Evolutionary conservation across 2,888 invertebrate species (phyloP), one percentile per base, ranked within the genome.

Genomic region (Petrolisthes cinctipes): DNA sequence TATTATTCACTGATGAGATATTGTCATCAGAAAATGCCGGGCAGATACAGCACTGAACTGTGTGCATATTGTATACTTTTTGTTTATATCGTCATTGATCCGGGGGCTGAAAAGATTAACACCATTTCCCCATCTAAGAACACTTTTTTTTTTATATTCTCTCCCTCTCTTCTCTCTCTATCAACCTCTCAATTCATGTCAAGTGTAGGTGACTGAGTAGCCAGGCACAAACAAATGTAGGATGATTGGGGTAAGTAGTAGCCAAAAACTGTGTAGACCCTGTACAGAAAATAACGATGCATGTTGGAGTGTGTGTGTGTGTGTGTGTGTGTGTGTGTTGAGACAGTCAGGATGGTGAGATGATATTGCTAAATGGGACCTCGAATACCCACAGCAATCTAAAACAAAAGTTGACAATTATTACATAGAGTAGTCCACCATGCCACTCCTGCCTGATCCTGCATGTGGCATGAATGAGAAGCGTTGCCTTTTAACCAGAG

Each of bases 91-190:
- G 54, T 84, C 79, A 80, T 66, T 84, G 51, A 75, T 81, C 53
- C 73, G 66, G 88, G 88, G 88, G 85, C 81, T 84, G 73, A 81
- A 89, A 37, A 37, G 37, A 86, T 83, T 73, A 89, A 87, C 89
- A 89, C 89, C 89, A 89, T 89, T 89, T 89, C 89, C 89, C 85
- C 89, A 89, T 89, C 89, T 89, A 89, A 57, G 89, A 89, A 89
- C 89, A 85, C 85, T 51, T 53, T 11, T 81, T 66, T 82, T 14
- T 61, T 61, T 14, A 14, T 61, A 61, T 61, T 61, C 9, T 61
- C 17, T 14, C 17, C 20, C 6, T 71, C n/a, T n/a, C 20, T 71
- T n/a, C 20, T 71, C 14, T 71, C 20, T 1, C 37, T 37, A 37
- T 37, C 37, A 37, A 37, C 37, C 37, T 71, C 20, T 71, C 71